Percentiles rank a stretch among this genome's conserved stretches.
phyloP scores from a whole-genome alignment of 2,888 invertebrate genomes.

The Amblyteles armatorius region DNA sequence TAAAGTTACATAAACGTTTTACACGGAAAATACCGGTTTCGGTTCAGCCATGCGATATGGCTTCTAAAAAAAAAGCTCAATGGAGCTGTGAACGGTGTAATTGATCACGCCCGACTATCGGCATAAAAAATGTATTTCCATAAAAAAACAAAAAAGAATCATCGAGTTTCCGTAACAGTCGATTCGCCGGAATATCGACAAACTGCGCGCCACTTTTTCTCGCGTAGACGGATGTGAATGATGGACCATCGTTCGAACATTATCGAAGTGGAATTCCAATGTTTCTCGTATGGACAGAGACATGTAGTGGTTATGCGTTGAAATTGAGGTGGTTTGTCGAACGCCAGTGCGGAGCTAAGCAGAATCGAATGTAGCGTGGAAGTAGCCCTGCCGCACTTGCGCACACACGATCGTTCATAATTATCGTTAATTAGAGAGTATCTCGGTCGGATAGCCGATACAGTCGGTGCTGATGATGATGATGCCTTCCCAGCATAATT shows the following conservation, averaged over 20 bases:
- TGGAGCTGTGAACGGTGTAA: too few relatives aligned
- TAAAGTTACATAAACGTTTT: too few relatives aligned
- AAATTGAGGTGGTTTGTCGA: neutral
- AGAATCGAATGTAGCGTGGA: slow-evolving; percentile 1
- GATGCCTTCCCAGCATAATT: slow-evolving; percentile 1
- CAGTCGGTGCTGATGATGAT: neutral
- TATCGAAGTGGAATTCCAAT: neutral
- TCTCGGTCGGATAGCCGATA: slow-evolving; percentile 2
- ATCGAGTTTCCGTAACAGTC: too few relatives aligned
- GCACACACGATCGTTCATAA: slow-evolving; percentile 6
- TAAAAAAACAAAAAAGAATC: too few relatives aligned
- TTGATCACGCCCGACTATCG: too few relatives aligned
- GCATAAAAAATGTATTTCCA: too few relatives aligned
- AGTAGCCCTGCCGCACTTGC: neutral
- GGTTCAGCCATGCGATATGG: too few relatives aligned
- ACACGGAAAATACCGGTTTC: too few relatives aligned
- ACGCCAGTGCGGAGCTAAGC: neutral
- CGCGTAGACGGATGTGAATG: neutral
- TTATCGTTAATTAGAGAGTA: slow-evolving; percentile 18
- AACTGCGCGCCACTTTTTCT: neutral
- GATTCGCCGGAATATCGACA: too few relatives aligned
- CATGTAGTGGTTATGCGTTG: neutral
- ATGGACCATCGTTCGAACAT: neutral
- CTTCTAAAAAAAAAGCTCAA: too few relatives aligned
- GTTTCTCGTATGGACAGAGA: neutral